These are phyloP conservation scores for Halcyon smyrnensis DNA, from an alignment of 2,797 vertebrate species.

Conservation along the genomic window DNA sequence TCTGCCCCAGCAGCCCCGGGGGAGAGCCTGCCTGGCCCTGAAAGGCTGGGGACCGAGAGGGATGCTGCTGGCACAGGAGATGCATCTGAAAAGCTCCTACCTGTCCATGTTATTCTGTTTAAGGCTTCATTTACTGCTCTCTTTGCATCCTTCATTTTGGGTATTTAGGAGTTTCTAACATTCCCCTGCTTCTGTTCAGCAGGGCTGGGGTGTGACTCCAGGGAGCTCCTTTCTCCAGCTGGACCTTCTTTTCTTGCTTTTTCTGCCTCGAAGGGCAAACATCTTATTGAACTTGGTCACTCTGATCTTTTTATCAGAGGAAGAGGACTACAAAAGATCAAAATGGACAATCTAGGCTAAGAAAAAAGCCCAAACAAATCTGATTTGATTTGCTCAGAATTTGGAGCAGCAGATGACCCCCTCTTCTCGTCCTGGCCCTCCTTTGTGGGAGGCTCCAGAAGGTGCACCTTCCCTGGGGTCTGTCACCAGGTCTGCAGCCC, in stretches of 20 bases:
- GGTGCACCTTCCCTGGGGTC: neutral
- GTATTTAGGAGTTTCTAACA: neutral
- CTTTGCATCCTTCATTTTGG: neutral
- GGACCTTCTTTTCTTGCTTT: neutral
- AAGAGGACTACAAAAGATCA: neutral
- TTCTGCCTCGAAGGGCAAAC: neutral
- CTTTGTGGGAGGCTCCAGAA: neutral
- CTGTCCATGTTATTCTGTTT: neutral
- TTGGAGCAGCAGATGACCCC: neutral
- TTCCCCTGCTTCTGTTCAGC: neutral
- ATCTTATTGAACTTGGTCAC: neutral
- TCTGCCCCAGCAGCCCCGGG: too few species aligned
- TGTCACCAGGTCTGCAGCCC: fast-evolving
- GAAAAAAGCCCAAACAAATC: neutral
- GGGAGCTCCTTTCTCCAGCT: neutral
- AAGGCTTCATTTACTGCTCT: neutral
- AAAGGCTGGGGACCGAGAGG: too few species aligned
- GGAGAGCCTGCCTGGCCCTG: too few species aligned
- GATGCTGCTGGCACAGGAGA: fast-evolving
- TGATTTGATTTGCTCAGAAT: neutral
- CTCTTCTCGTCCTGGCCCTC: neutral
- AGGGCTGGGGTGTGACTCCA: neutral
- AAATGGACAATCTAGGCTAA: neutral
- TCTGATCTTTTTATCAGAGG: neutral
- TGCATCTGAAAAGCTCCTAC: neutral